phyloP scores from a whole-genome alignment of 2,113 vertebrate genomes.

The Xiphias gladius region DNA sequence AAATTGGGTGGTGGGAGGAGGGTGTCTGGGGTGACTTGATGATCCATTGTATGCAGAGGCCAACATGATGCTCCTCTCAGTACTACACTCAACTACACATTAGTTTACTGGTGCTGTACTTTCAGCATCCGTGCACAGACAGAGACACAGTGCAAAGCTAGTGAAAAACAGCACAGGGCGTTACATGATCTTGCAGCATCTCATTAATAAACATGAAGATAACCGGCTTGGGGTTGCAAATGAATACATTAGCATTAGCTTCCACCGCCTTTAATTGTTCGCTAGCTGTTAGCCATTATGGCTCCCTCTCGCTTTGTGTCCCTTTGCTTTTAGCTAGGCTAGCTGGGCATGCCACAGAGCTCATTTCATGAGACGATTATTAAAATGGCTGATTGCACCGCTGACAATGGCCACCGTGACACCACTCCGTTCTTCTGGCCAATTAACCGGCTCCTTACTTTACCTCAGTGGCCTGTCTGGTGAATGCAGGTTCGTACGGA shows the following conservation, averaged over 20 bases:
- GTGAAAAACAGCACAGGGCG: neutral
- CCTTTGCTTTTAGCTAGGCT: conserved; percentile 25
- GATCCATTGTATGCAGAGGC: conserved; percentile 61
- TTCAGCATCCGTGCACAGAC: neutral
- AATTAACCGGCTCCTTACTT: accelerated
- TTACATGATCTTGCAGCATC: neutral
- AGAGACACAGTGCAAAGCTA: accelerated
- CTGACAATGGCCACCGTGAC: conserved; percentile 50
- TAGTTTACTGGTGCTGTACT: neutral
- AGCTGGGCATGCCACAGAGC: conserved; percentile 24
- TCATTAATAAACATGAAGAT: neutral
- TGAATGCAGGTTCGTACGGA: neutral
- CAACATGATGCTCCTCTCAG: conserved; percentile 36
- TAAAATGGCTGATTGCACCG: conserved; percentile 74
- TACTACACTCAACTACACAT: neutral
- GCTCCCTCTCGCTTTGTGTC: conserved; percentile 62
- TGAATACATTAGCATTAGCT: conserved; percentile 60
- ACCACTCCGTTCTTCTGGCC: neutral
- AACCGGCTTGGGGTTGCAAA: conserved; percentile 8
- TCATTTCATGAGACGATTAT: conserved; percentile 52
- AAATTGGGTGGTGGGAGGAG: conserved; percentile 57
- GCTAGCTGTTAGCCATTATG: conserved; percentile 55
- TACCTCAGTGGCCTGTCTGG: accelerated
- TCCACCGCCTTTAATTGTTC: conserved; percentile 32
- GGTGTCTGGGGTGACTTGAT: conserved; percentile 63